Evolutionary conservation across 1,140 invertebrate genomes (phyloP), one percentile per base, ranked within the genome.

Genomic region (Dreissena polymorpha): DNA sequence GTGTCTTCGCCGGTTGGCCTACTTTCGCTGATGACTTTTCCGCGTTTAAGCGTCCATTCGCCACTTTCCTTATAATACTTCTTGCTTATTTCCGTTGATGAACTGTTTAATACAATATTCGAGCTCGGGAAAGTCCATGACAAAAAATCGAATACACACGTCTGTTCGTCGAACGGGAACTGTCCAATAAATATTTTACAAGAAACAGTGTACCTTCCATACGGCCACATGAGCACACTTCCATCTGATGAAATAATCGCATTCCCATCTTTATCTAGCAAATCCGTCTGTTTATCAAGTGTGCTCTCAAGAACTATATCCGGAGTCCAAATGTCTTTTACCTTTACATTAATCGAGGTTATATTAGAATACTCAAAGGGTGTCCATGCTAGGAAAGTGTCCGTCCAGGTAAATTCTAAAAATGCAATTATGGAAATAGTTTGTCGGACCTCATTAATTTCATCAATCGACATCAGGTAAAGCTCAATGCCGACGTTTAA

Each of bases 131-230:
- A 98, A 0, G 97, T 98, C 98, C 98, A 99, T 0, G 97, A 98
- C 3, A 97, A 97, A 89, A 99, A 98, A 93, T 97, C 98, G 97
- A 99, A 97, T 93, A 97, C 96, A 93, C 98, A 99, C 29, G 96
- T 97, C 92, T 99, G 97, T 93, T 97, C 78, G 93, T 98, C 98
- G 91, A 98, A 98, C 0, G 97, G 88, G 65, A 84, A 89, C 13
- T 86, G 50, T 16, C 53, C 39, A 27, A 99, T 98, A 90, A 98
- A 97, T 72, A 88, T 79, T 27, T 68, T 63, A 55, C 98, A 99
- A 10, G 71, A 25, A 10, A 68, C 71, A 6, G 64, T 75, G 60
- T 74, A 75, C 49, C 57, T 49, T 69, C 63, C 70, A 51, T 68
- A 74, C 16, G 80, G 80, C 80, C 70, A 83, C 10, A 69, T 51